phyloP scores from a whole-genome alignment of 1,140 invertebrate genomes.

The Telenomus remus region DNA sequence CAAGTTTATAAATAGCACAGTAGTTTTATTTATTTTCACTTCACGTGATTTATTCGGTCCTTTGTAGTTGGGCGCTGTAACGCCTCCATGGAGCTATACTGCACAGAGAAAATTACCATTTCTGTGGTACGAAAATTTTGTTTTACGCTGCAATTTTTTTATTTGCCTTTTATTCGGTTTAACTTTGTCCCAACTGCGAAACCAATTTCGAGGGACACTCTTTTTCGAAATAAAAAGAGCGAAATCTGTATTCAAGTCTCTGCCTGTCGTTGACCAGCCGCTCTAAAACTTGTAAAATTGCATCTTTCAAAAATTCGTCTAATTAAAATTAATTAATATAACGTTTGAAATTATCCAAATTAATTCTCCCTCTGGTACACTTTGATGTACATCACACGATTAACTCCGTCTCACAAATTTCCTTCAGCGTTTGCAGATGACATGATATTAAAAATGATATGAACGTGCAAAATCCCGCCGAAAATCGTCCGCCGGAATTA shows the following conservation, averaged over 20 bases:
- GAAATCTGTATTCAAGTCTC: no score
- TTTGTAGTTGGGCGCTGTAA: neutral
- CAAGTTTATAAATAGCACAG: neutral
- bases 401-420: no score
- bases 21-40: neutral
- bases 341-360: no score
- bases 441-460: no score
- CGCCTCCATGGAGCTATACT: neutral
- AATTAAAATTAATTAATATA: no score
- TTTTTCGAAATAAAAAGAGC: neutral
- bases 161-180: neutral
- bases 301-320: no score
- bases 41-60: slow-evolving; percentile 3
- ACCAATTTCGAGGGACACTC: neutral
- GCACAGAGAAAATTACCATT: neutral
- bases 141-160: neutral
- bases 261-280: neutral
- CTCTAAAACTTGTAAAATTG: neutral
- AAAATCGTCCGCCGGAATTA: no score
- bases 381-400: no score
- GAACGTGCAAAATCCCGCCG: no score
- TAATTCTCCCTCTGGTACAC: no score
- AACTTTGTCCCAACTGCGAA: neutral
- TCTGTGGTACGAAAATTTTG: slow-evolving; percentile 1
- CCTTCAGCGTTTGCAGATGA: no score